Evolutionary conservation across 2,113 vertebrate species (phyloP).

Genomic region (Mastomys coucha): DNA sequence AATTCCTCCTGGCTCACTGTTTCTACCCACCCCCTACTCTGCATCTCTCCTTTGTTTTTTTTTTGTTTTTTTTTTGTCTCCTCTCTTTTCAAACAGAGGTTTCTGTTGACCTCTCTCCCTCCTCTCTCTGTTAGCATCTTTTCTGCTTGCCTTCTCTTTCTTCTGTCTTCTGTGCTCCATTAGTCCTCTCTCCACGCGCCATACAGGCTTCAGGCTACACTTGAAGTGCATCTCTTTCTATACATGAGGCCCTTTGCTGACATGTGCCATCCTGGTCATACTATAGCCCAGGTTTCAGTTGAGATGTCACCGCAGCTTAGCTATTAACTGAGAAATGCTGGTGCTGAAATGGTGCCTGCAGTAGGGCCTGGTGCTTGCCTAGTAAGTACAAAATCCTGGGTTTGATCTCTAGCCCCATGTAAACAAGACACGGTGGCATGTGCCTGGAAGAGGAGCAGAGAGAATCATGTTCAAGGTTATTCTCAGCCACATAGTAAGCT

Average conservation of each 20-base stretch:
- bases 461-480: background rate
- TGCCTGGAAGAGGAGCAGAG: background rate
- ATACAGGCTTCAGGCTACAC: background rate
- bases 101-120: background rate
- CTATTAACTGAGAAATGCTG: background rate
- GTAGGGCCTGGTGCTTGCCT: background rate
- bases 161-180: fast-evolving
- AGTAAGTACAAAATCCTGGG: background rate
- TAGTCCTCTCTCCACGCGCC: fast-evolving
- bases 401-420: background rate
- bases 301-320: background rate
- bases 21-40: no score
- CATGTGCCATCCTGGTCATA: no score
- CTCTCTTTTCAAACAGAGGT: background rate
- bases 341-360: background rate
- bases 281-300: background rate
- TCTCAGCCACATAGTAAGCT: background rate
- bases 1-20: background rate
- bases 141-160: background rate
- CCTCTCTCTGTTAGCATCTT: background rate
- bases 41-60: background rate
- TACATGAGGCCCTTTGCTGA: background rate
- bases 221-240: background rate
- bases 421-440: background rate
- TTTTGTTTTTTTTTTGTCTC: background rate